Evolutionary conservation across 2,888 invertebrate genomes (phyloP).

Genomic region (Pegoplata infirma): DNA sequence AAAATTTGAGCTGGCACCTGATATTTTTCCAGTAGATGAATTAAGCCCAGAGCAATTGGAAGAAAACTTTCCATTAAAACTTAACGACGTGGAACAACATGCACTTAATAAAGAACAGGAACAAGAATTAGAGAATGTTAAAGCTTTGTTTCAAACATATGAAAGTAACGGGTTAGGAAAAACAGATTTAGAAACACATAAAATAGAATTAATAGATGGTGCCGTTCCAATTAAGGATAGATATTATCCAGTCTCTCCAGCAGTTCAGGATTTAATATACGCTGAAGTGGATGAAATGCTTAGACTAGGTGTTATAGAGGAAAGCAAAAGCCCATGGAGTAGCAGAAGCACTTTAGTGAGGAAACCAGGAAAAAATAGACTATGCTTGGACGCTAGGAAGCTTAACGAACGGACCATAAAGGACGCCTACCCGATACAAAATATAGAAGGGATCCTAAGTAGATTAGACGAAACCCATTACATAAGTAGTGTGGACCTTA

Average conservation of each 20-base stretch:
- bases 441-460: slow-evolving; percentile 60
- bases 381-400: no score
- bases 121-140: not conserved
- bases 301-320: no score
- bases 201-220: slow-evolving; percentile 43
- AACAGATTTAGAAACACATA: slow-evolving; percentile 23
- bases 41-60: not conserved
- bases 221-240: slow-evolving; percentile 65
- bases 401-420: no score
- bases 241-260: slow-evolving; percentile 50
- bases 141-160: not conserved
- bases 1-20: slow-evolving; percentile 29
- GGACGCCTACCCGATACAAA: no score
- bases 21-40: not conserved
- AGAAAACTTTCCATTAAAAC: not conserved
- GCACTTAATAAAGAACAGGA: not conserved
- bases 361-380: no score
- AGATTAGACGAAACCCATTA: slow-evolving; percentile 63
- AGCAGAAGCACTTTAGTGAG: no score
- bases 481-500: slow-evolving; percentile 64
- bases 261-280: not conserved
- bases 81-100: not conserved
- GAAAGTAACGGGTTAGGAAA: not conserved
- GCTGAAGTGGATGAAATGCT: no score
- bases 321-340: no score